Base-by-base conservation (phyloP, 1,140 invertebrate species). In the Tachypleus tridentatus region DNA sequence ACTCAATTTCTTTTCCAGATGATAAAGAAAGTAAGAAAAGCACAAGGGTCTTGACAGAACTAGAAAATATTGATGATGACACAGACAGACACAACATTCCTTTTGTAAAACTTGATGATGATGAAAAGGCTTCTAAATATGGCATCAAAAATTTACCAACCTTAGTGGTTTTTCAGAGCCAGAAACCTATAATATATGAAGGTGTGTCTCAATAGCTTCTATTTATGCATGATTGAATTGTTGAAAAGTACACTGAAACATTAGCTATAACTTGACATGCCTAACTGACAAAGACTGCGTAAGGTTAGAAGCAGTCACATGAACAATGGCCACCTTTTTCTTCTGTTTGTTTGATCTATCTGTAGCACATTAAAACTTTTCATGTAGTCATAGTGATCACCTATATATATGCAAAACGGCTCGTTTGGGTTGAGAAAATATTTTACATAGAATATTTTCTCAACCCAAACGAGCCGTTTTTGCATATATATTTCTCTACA, bases 31-130 rank as follows among this genome's bases (percentile, higher is more conserved):
- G 74, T 61, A 71, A 70, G 60, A 67, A 72, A 47, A 73, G 69
- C 10, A 50, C 66, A 7, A 58, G 89, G 73, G 93, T 95, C 62
- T 79, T 96, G 0, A 84, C 85, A 72, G 91, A 94, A 76, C 74
- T 96, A 54, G 92, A 96, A 77, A 93, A 93, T 71, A 94, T 96
- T 73, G 91, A 94, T 72, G 91, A 94, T 72, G 91, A 94, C 73
- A 92, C 89, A 74, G 90, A 93, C 77, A 87, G 92, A 73, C 87
- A 91, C 74, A 87, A 91, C 67, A 92, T 94, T 69, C 87, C 90
- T 74, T 94, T 94, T 75, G 86, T 95, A 3, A 96, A 95, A 77
- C 93, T 91, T 70, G 93, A 91, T 8, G 91, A 95, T 73, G 86
- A 89, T 49, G 87, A 87, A 61, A 85, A 93, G 78, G 90, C 90